phyloP scores from a whole-genome alignment of 2,113 vertebrate genomes.

The Eretmochelys imbricata region DNA sequence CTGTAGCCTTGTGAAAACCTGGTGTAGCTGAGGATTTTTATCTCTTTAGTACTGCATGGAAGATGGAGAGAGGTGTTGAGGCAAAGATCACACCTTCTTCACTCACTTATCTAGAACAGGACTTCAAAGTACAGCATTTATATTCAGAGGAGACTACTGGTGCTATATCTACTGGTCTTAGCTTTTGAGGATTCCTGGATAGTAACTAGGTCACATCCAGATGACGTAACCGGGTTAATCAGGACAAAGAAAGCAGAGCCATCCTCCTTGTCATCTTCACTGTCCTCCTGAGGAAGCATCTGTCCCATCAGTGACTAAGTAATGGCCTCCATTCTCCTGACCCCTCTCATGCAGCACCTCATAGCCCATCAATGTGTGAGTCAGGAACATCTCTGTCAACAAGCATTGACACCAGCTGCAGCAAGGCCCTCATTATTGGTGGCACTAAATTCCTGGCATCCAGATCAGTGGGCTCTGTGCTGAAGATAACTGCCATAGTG shows the following conservation, averaged over 20 bases:
- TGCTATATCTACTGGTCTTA: not conserved
- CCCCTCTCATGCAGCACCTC: not conserved
- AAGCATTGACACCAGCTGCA: not conserved
- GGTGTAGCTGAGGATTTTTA: not conserved
- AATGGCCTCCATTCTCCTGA: not conserved
- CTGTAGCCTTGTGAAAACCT: not conserved
- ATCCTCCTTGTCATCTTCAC: too few relatives aligned
- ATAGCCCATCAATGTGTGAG: not conserved
- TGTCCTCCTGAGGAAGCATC: too few relatives aligned
- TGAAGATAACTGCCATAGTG: not conserved
- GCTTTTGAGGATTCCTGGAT: not conserved
- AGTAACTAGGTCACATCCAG: not conserved
- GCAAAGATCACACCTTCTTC: not conserved
- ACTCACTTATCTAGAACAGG: not conserved
- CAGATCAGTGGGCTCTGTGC: not conserved
- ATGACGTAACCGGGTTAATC: not conserved
- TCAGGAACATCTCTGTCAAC: not conserved
- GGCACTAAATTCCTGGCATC: not conserved
- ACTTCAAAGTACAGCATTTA: not conserved
- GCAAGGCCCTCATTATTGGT: not conserved
- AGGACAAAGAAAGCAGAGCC: too few relatives aligned
- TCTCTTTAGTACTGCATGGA: not conserved
- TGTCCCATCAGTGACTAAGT: fast-evolving
- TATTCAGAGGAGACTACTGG: not conserved
- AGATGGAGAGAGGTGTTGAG: not conserved